phyloP scores from a whole-genome alignment of 2,797 vertebrate species.

The Hybognathus amarus region DNA sequence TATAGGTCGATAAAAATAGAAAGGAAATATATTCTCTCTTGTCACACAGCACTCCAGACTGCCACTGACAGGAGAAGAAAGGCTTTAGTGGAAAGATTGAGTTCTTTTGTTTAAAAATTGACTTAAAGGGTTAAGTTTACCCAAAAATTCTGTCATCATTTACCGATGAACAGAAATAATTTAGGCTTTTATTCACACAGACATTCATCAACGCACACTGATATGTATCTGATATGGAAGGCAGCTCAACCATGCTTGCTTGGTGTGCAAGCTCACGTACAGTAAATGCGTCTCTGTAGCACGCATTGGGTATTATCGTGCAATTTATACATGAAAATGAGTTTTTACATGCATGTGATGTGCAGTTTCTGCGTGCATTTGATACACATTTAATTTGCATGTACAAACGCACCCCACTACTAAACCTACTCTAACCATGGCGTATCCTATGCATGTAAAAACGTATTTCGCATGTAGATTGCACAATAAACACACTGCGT shows the following conservation, averaged over 20 bases:
- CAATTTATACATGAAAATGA: no score
- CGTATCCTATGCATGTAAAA: no score
- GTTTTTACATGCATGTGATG: no score
- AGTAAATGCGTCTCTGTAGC: no score
- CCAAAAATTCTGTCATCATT: background rate
- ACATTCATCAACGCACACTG: background rate
- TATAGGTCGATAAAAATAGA: constrained; percentile 27
- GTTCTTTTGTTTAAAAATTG: constrained; percentile 9
- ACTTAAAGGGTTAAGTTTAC: background rate
- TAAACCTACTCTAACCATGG: no score
- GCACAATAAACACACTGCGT: no score
- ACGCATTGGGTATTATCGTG: no score
- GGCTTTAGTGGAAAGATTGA: background rate
- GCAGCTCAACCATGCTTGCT: background rate
- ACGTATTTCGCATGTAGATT: no score
- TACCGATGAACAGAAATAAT: background rate
- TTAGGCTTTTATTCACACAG: background rate
- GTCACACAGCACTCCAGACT: constrained; percentile 23
- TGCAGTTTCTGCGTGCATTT: no score
- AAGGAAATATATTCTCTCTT: background rate
- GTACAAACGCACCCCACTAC: no score
- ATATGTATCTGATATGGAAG: background rate
- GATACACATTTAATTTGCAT: no score
- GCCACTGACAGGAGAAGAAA: constrained; percentile 5
- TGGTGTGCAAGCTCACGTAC: no score